Percentiles rank a stretch among this genome's conserved stretches.
These are phyloP conservation scores for Venustaconcha ellipsiformis DNA, from an alignment of 1,140 invertebrate genomes.

Conservation along the genomic window DNA sequence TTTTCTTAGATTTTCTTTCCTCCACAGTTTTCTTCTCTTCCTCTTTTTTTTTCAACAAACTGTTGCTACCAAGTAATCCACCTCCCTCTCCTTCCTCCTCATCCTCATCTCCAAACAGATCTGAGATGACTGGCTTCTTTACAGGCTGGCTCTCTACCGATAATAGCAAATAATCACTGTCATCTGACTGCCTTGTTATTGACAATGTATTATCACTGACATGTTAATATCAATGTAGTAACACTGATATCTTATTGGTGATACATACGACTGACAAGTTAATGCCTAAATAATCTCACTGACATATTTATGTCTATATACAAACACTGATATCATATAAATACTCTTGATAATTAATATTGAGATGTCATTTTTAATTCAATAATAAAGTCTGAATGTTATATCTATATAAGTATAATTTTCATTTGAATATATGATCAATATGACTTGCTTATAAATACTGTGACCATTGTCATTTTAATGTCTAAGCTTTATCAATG, in stretches of 20 bases:
- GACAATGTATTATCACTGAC: neutral
- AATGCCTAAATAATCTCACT: neutral
- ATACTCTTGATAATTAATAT: too few relatives aligned
- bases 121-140: conserved; percentile 21
- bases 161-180: neutral
- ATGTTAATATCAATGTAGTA: neutral
- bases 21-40: conserved; percentile 6
- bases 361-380: too few relatives aligned
- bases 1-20: conserved; percentile 23
- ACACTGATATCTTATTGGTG: neutral
- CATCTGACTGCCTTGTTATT: neutral
- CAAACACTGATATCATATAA: neutral
- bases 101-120: conserved; percentile 40
- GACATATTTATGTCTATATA: neutral
- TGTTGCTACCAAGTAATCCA: neutral
- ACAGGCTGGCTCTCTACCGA: neutral
- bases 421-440: too few relatives aligned
- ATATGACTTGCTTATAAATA: too few relatives aligned
- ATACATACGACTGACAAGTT: neutral
- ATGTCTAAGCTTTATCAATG: too few relatives aligned
- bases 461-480: too few relatives aligned
- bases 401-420: too few relatives aligned
- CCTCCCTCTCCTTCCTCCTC: conserved; percentile 39
- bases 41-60: neutral
- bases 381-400: too few relatives aligned